Conservation (phyloP, 2,888 invertebrate genomes). For the Troides oblongomaculatus region DNA sequence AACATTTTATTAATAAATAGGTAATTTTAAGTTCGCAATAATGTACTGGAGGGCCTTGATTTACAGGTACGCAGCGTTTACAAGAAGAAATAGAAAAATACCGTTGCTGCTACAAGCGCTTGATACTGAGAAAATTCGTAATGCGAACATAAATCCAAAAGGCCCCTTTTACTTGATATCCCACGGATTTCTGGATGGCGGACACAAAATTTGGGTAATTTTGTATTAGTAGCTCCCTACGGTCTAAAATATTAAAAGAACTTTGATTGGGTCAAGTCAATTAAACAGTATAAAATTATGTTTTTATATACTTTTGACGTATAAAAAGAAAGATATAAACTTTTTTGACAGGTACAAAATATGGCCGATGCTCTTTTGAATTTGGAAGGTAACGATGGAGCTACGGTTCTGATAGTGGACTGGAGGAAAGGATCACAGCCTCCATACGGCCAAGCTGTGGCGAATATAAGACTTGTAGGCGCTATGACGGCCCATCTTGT, state of each 20-base stretch:
- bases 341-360: slow-evolving; percentile 78
- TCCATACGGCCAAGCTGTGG: slow-evolving; percentile 95
- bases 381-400: slow-evolving; percentile 81
- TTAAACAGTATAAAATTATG: not conserved
- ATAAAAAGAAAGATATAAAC: not conserved
- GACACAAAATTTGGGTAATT: slow-evolving; percentile 88
- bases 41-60: slow-evolving; percentile 15
- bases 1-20: too few species aligned
- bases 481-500: slow-evolving; percentile 89
- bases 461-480: slow-evolving; percentile 92
- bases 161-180: slow-evolving; percentile 87
- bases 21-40: too few species aligned
- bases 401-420: slow-evolving; percentile 89
- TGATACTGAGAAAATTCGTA: slow-evolving; percentile 81
- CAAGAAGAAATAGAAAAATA: slow-evolving; percentile 80
- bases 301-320: not conserved
- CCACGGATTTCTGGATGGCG: slow-evolving; percentile 93
- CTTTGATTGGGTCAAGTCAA: not conserved
- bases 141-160: slow-evolving; percentile 81
- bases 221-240: not conserved
- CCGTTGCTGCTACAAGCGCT: slow-evolving; percentile 84
- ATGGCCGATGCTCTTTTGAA: slow-evolving; percentile 86
- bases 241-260: too few species aligned
- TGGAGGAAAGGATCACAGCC: slow-evolving; percentile 93
- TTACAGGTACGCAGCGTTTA: slow-evolving; percentile 75